Base-by-base conservation (phyloP, 2,797 vertebrate genomes). In the Pangasius larnaudii region DNA sequence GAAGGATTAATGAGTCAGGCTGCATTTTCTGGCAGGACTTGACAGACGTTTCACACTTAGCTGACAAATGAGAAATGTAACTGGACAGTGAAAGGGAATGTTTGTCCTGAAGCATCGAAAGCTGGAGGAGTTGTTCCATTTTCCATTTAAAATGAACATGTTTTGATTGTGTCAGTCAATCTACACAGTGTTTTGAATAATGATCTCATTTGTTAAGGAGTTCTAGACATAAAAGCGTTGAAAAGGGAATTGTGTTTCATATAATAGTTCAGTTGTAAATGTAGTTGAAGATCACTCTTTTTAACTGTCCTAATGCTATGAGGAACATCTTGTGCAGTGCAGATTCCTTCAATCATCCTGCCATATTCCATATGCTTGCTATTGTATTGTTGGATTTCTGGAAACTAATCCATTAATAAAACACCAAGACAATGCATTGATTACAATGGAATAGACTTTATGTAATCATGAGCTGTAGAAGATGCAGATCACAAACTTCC, bases 1-100 rank as follows among this genome's bases (percentile, higher is more conserved):
- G 61, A 67, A 1, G 39, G 80, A 67, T 67, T 63, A 85, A 85
- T 49, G 65, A 69, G 67, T 85, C 46, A 36, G 51, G 30, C 83
- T 71, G 33, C 49, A 72, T 56, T 72, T 85, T 71, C 83, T 85
- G 81, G 81, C 81, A 67, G 81, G 27, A 33, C 39, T 67, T 84
- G 46, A 84, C 61, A 22, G 61, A 84, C 5, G 46, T 84, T 69
- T 69, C 46, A 51, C 81, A 53, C 81, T 51, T 84, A 84, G 61
- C 42, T 84, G 51, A 30, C 63, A 53, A 69, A 67, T 5, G n/a
- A 33, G 79, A 46, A 63, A 69, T 84, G 46, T 33, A 69, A 84
- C n/a, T 33, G 9, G 46, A 53, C 63, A 69, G 82, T 51, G n/a
- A 69, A 83, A 51, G 18, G 24, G 18, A 67, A 83, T 19, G 2